These are phyloP conservation scores for Oreonectes daqikongensis DNA, from an alignment of 2,797 vertebrate genomes.

Conservation along the genomic window DNA sequence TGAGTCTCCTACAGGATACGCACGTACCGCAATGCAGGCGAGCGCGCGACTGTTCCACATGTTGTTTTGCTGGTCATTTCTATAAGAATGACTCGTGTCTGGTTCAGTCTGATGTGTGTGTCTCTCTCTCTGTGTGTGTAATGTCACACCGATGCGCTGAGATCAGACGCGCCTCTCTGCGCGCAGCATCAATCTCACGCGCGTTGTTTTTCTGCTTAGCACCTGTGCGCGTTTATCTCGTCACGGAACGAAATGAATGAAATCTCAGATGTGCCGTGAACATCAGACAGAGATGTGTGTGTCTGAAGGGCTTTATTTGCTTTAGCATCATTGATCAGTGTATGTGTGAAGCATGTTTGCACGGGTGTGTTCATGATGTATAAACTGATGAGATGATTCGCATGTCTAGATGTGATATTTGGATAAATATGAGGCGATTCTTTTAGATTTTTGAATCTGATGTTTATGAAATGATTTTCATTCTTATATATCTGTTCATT, in stretches of 20 bases:
- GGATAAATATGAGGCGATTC: no score
- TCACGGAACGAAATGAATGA: background rate
- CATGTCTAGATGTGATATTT: no score
- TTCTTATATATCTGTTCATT: no score
- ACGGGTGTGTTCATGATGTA: no score
- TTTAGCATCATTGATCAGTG: background rate
- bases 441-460: background rate
- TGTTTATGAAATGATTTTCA: background rate
- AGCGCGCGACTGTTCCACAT: constrained; percentile 18
- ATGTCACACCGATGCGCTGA: background rate
- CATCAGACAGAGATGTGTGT: no score
- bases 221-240: background rate
- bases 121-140: background rate
- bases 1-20: no score
- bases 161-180: background rate
- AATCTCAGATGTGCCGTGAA: no score
- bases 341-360: no score
- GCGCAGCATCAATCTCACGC: background rate
- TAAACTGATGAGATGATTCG: no score
- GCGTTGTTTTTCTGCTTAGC: background rate
- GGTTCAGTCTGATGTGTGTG: background rate
- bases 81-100: no score
- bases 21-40: constrained; percentile 75
- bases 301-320: background rate
- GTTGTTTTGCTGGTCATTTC: background rate